Base-by-base conservation (phyloP, 2,113 vertebrate genomes). In the Heterotis niloticus region DNA sequence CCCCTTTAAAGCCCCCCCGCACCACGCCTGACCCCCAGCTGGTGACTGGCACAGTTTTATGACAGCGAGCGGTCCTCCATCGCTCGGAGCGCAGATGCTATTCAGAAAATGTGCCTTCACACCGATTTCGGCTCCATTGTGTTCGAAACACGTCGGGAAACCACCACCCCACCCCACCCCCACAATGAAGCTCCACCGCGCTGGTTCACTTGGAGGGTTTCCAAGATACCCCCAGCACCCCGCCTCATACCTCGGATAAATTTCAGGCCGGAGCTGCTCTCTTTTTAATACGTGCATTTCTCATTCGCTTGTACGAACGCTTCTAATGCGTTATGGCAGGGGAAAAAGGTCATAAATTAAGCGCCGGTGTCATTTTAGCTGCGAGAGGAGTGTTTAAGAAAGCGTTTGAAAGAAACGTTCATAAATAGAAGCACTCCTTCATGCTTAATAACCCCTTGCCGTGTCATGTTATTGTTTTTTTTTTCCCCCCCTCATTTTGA, bases 11-110 rank as follows among this genome's bases (percentile, higher is more conserved):
- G 65, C 68, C 59, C 64, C 69, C 34, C 91, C 92, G 90, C 93
- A 90, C 90, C 91, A 93, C 90, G 93, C 89, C 88, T 81, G 92
- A 91, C 92, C 93, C 92, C 94, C 95, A 95, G 95, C 96, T 95
- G 94, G 93, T 95, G 91, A 90, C 92, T 94, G 91, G 92, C 88
- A 90, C 92, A 93, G 93, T 95, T 96, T 95, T 95, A 94, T 93
- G 93, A 93, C 92, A 88, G 91, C 90, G 85, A 93, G 93, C 93
- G 92, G 92, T 91, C 91, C 90, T 93, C 91, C 91, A 92, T 93
- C 93, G 93, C 93, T 91, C 90, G 89, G 84, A 91, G 93, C 93
- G 92, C 92, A 95, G 93, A 96, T 94, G 93, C 92, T 92, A 91
- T 93, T 94, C 91, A 93, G 90, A 90, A 80, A 93, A 91, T 92